Conservation (phyloP, 2,888 invertebrate species). For the Tetheella fluctuosa region DNA sequence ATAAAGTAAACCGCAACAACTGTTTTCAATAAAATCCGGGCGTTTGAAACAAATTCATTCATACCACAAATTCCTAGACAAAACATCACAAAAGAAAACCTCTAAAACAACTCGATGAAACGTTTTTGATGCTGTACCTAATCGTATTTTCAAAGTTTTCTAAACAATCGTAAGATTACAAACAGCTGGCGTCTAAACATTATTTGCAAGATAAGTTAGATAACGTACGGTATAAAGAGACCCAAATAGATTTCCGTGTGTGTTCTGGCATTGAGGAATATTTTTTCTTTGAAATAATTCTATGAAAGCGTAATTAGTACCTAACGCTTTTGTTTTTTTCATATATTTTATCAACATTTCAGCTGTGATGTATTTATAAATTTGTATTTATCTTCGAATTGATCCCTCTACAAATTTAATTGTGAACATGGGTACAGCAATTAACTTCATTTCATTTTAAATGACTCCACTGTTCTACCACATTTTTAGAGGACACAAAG, state of each 20-base stretch:
- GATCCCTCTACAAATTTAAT: no score
- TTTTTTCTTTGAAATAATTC: slow-evolving; percentile 4
- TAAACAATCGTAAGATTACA: slow-evolving; percentile 20
- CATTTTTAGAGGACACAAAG: no score
- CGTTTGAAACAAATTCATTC: slow-evolving; percentile 22
- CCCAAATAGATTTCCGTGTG: slow-evolving; percentile 12
- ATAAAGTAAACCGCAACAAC: slow-evolving; percentile 8
- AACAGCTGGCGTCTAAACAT: slow-evolving; percentile 29
- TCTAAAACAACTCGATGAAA: slow-evolving; percentile 19
- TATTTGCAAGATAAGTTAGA: slow-evolving; percentile 11
- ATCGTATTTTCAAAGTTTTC: slow-evolving; percentile 22
- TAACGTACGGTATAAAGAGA: slow-evolving; percentile 14
- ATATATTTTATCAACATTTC: not conserved
- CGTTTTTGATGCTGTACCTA: slow-evolving; percentile 17
- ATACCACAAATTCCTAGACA: slow-evolving; percentile 16
- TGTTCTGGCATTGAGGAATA: slow-evolving; percentile 9
- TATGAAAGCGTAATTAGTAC: slow-evolving; percentile 11
- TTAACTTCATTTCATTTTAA: no score
- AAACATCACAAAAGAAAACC: slow-evolving; percentile 23
- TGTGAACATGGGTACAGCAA: no score
- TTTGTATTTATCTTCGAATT: not conserved
- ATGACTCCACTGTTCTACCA: no score
- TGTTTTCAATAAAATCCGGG: slow-evolving; percentile 23
- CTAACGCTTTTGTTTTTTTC: slow-evolving; percentile 2
- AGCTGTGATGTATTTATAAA: not conserved